phyloP scores from a whole-genome alignment of 2,797 vertebrate species.

The Cichlasoma orientale region DNA sequence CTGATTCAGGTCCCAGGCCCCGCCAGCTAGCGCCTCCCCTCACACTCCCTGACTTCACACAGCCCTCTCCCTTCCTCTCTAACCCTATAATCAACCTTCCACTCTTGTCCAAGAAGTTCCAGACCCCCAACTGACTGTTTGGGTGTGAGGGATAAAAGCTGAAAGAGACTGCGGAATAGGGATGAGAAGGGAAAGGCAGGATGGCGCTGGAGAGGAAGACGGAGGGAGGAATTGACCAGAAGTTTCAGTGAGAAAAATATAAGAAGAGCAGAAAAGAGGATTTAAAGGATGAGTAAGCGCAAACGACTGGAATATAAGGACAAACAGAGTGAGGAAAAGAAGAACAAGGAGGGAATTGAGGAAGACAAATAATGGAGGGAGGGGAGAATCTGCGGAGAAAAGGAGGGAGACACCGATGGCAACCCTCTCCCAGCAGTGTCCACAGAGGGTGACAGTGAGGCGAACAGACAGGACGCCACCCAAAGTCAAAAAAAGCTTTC shows the following conservation, averaged over 20 bases:
- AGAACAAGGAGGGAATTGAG: conserved; percentile 10
- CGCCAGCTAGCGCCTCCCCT: conserved; percentile 45
- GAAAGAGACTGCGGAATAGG: background rate
- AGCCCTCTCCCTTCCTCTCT: conserved; percentile 11
- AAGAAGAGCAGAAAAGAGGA: background rate
- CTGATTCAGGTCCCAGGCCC: conserved; percentile 65
- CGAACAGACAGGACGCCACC: conserved; percentile 74
- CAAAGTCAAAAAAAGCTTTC: conserved; percentile 71
- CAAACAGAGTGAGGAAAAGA: background rate
- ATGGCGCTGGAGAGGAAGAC: background rate
- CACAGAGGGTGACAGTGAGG: conserved; percentile 72
- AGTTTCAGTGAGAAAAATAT: background rate
- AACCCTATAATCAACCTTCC: conserved; percentile 38
- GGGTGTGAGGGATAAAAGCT: background rate
- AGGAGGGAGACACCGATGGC: conserved; percentile 45
- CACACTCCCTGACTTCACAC: conserved; percentile 11
- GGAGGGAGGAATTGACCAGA: background rate
- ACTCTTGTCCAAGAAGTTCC: conserved; percentile 12
- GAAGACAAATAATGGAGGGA: conserved; percentile 5
- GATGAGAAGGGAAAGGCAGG: accelerated
- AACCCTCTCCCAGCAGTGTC: conserved; percentile 45
- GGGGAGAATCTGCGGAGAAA: conserved; percentile 4
- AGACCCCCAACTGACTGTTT: conserved; percentile 4
- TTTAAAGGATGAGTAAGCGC: background rate
- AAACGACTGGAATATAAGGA: background rate